Base-by-base conservation (phyloP, 1,140 invertebrate species). In the Diachasmimorpha longicaudata region DNA sequence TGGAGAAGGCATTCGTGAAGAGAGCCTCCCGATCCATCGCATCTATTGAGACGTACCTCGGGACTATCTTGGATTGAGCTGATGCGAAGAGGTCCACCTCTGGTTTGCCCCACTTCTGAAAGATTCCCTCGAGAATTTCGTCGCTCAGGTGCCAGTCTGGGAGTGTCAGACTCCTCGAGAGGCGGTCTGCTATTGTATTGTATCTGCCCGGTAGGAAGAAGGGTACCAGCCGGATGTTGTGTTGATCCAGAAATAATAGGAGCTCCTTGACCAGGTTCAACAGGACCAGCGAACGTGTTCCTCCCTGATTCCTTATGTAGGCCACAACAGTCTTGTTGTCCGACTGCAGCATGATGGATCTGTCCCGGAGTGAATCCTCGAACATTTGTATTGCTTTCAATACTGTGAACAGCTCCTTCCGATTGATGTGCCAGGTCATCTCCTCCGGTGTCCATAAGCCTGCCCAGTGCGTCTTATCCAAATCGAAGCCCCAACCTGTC, bases 341-440 rank as follows among this genome's bases (percentile, higher is more conserved):
- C 55, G 78, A 81, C 70, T 85, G 85, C 10, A 85, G 63, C 10
- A 82, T 63, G 0, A 85, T 46, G 0, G 78, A 75, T n/a, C 19
- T 72, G 11, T 70, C 23, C 39, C 9, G 16, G 6, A 82, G 42
- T 42, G 75, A 72, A 14, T 48, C 10, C 14, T 78, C 42, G 63
- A 78, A 46, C 8, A 16, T 44, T 39, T 78, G 25, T 9, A 87
- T 37, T 2, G 77, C 82, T n/a, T 78, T 23, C n/a, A 79, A 67
- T 21, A 86, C 79, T 3, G 81, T 80, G 36, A 81, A 71, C 66
- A 85, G 42, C 66, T 85, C 83, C 39, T 85, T 85, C 10, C 76
- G 58, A 55, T 85, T 86, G 74, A 76, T 77, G 73, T 84, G 82
- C 36, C 81, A 77, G 13, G 70, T 16, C 63, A 0, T 68, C 71